Evolutionary conservation across 37 sponge, comb jelly and placozoan genomes (phyloP).

Genomic region (Beroe forskalii): DNA sequence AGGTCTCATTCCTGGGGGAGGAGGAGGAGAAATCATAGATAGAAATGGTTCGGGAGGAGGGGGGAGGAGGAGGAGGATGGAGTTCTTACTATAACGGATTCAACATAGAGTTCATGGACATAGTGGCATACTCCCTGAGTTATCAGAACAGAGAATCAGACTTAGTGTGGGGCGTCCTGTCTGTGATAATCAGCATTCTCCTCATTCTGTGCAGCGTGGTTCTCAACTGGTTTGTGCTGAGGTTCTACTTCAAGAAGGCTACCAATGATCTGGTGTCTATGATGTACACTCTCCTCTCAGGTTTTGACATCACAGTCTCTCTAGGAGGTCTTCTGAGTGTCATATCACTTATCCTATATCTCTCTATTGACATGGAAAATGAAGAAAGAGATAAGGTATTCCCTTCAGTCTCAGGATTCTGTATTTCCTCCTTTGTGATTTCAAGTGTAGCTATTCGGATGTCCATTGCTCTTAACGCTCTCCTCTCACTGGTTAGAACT

Average conservation of each 20-base stretch:
- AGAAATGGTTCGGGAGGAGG: no score
- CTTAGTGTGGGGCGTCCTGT: not conserved
- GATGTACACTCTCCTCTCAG: not conserved
- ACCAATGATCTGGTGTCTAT: not conserved
- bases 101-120: not conserved
- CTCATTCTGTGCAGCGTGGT: not conserved
- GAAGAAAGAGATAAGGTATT: not conserved
- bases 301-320: not conserved
- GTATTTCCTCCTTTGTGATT: not conserved
- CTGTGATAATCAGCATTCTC: not conserved
- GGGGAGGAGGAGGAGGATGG: no score
- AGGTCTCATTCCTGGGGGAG: no score
- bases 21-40: no score
- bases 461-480: not conserved
- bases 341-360: not conserved
- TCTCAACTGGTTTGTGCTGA: not conserved
- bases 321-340: not conserved
- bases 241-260: not conserved
- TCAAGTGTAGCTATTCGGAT: not conserved
- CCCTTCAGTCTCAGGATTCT: not conserved
- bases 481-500: not conserved
- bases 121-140: not conserved
- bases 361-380: not conserved
- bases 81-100: no score
- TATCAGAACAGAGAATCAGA: not conserved